phyloP scores from a whole-genome alignment of 2,113 vertebrate genomes.

The Triplophysa tibetana region DNA sequence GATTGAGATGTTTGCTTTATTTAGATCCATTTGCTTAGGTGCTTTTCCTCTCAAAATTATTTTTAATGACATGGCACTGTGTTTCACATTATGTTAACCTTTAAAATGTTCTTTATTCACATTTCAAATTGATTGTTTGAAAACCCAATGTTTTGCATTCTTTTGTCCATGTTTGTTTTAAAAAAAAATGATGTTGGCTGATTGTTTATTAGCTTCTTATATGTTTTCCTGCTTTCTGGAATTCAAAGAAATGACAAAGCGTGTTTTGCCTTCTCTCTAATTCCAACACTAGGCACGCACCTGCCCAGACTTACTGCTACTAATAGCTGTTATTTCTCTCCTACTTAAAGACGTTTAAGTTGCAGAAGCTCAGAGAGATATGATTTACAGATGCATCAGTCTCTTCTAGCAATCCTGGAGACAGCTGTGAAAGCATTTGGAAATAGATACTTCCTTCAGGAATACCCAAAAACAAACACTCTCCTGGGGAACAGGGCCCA shows the following conservation, averaged over 20 bases:
- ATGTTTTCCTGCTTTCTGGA: neutral
- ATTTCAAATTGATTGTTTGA: no score
- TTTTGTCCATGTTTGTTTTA: no score
- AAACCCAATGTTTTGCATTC: no score
- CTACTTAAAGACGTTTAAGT: neutral
- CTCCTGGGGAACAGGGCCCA: slow-evolving; percentile 5
- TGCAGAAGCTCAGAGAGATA: neutral
- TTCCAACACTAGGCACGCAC: neutral
- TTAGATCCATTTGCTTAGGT: no score
- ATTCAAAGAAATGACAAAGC: neutral
- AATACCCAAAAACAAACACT: slow-evolving; percentile 53
- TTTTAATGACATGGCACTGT: no score
- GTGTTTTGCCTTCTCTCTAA: neutral
- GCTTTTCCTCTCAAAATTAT: no score
- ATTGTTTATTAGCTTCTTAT: neutral
- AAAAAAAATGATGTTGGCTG: no score
- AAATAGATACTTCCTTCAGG: slow-evolving; percentile 63
- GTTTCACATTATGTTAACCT: no score
- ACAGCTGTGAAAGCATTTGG: slow-evolving; percentile 39
- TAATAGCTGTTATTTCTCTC: neutral
- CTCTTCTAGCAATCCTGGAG: slow-evolving; percentile 42
- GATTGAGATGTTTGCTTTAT: neutral
- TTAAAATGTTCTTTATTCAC: no score
- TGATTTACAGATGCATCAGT: slow-evolving; percentile 53
- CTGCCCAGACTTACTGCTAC: neutral